Evolutionary conservation across 2,888 invertebrate genomes (phyloP).

Genomic region (Drosophila suboccidentalis): DNA sequence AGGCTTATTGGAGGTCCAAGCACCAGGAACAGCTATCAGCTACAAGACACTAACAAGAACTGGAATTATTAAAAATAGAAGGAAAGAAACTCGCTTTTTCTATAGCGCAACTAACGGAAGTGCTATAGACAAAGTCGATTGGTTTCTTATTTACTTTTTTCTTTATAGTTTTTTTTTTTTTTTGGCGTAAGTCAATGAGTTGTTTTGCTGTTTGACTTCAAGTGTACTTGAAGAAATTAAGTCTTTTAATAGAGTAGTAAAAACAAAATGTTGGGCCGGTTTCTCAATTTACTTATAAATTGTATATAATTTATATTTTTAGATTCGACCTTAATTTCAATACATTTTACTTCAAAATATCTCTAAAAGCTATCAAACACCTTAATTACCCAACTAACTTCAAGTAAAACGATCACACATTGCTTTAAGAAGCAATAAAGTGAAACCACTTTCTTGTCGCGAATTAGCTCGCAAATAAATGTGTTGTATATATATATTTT

Average conservation of each 20-base stretch:
- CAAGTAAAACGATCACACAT: not conserved
- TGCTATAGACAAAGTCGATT: constrained; percentile 67
- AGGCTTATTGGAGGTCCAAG: constrained; percentile 16
- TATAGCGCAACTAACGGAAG: constrained; percentile 62
- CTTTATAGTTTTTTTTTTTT: constrained; percentile 5
- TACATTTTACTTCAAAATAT: too few relatives aligned
- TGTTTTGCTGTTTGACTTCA: constrained; percentile 2
- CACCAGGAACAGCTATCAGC: constrained; percentile 14
- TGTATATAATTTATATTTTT: too few relatives aligned
- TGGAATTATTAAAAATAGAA: constrained; percentile 62
- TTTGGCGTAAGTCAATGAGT: constrained; percentile 6
- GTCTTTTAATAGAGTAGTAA: not conserved
- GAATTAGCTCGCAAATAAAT: too few relatives aligned
- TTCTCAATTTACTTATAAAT: too few relatives aligned
- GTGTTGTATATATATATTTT: too few relatives aligned
- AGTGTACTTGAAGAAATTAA: constrained; percentile 16
- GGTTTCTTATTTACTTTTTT: constrained; percentile 28
- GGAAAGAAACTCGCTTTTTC: constrained; percentile 27
- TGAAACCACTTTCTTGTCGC: too few relatives aligned
- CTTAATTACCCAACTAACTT: too few relatives aligned
- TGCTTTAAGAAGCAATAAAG: too few relatives aligned
- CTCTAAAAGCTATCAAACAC: too few relatives aligned
- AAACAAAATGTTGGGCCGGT: too few relatives aligned
- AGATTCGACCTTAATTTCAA: too few relatives aligned
- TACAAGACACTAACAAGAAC: constrained; percentile 44